Evolutionary conservation across 2,797 vertebrate genomes (phyloP).

Genomic region (Vespertilio murinus): DNA sequence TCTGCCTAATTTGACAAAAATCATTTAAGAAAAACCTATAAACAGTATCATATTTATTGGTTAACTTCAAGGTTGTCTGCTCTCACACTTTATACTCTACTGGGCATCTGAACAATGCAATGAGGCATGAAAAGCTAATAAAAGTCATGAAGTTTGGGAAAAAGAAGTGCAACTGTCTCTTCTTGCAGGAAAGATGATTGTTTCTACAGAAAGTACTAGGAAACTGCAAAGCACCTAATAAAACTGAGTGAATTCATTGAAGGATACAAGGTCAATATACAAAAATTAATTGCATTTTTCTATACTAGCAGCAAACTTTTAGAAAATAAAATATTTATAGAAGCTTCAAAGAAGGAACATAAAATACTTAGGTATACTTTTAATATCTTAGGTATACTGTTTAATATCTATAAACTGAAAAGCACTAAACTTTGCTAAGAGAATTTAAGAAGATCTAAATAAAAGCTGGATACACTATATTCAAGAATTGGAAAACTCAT

Average conservation of each 20-base stretch:
- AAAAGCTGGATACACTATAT: not conserved
- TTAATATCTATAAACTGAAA: not conserved
- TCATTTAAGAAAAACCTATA: not conserved
- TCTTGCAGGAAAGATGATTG: not conserved
- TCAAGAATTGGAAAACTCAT: not conserved
- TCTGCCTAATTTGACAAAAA: not conserved
- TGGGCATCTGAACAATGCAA: not conserved
- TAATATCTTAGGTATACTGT: not conserved
- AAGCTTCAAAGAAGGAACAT: not conserved
- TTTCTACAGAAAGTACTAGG: not conserved
- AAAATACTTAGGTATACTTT: not conserved
- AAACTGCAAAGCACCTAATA: not conserved
- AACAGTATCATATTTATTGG: not conserved
- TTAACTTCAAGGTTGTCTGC: conserved; percentile 21
- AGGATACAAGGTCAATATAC: not conserved
- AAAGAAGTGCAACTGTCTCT: not conserved
- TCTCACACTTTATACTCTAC: not conserved
- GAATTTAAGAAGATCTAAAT: conserved; percentile 1
- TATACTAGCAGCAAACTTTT: not conserved
- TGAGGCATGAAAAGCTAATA: not conserved
- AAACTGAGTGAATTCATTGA: not conserved
- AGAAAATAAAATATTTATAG: not conserved
- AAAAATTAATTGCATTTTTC: conserved; percentile 1
- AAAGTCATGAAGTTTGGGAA: not conserved
- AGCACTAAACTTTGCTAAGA: not conserved